Evolutionary conservation across 2,888 invertebrate genomes (phyloP).

Genomic region (Dolichomitus sp.): DNA sequence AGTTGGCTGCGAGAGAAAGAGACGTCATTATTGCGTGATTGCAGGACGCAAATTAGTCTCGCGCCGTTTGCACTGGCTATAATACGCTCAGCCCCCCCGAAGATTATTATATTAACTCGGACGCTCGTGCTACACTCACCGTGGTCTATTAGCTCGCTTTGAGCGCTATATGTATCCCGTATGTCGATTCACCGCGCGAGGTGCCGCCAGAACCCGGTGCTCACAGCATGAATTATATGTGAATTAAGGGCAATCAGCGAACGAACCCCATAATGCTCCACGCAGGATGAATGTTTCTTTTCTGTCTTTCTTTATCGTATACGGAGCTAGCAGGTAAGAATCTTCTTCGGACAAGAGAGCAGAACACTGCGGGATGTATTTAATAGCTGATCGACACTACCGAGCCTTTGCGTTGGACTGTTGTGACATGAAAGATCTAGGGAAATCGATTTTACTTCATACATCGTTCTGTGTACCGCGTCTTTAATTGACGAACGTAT

Average conservation of each 20-base stretch:
- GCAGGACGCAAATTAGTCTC: conserved; percentile 77
- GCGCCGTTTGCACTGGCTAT: conserved; percentile 69
- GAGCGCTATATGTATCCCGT: conserved; percentile 55
- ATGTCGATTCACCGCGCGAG: conserved; percentile 54
- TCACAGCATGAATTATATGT: conserved; percentile 76
- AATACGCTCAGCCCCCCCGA: conserved; percentile 64
- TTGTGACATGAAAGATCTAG: conserved; percentile 57
- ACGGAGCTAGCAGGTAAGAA: conserved; percentile 1
- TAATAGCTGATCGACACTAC: conserved; percentile 14
- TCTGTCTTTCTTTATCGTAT: conserved; percentile 18
- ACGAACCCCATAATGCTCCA: conserved; percentile 32
- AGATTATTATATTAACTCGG: conserved; percentile 78
- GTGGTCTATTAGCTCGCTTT: conserved; percentile 55
- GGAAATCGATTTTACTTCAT: conserved; percentile 55
- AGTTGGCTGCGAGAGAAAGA: conserved; percentile 56
- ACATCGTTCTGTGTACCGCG: conserved; percentile 6
- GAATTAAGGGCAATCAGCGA: conserved; percentile 79
- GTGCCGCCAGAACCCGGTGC: conserved; percentile 27
- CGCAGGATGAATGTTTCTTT: conserved; percentile 39
- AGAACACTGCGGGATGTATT: conserved; percentile 43
- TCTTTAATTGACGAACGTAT: conserved; percentile 50
- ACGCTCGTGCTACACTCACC: conserved; percentile 58
- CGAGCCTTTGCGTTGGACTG: conserved; percentile 19
- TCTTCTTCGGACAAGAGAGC: conserved; percentile 41
- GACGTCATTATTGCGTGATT: conserved; percentile 76